Conservation (phyloP, 2,113 vertebrate genomes). For the Eptatretus burgeri region DNA sequence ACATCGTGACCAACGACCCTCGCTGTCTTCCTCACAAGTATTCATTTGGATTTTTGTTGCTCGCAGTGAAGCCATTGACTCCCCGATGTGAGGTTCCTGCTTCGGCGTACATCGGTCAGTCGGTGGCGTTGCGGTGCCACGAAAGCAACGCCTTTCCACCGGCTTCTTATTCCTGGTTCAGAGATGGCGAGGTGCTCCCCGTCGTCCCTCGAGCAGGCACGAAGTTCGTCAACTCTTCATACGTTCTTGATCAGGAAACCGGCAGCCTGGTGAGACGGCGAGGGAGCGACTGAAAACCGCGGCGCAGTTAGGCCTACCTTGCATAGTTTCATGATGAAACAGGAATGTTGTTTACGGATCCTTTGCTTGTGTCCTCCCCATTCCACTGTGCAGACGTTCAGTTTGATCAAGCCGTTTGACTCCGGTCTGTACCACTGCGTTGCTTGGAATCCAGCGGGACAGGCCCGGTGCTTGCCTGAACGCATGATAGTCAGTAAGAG, state of each 20-base stretch:
- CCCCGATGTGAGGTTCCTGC: neutral
- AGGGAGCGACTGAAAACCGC: too few species aligned
- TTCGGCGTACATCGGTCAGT: neutral
- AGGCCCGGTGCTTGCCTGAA: neutral
- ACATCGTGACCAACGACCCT: too few species aligned
- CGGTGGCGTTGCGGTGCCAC: neutral
- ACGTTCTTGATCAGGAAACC: neutral
- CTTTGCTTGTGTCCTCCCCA: too few species aligned
- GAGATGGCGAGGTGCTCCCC: neutral
- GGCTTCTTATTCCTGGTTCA: neutral
- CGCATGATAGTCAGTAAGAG: neutral
- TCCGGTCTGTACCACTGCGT: too few species aligned
- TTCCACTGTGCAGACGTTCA: neutral
- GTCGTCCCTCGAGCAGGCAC: neutral
- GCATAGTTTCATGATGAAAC: too few species aligned
- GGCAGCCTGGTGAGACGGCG: neutral
- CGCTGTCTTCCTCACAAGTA: too few species aligned
- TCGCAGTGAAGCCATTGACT: neutral
- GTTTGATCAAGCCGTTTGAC: neutral
- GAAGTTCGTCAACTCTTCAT: neutral
- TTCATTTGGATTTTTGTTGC: too few species aligned
- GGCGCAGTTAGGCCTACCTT: too few species aligned
- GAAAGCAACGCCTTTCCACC: neutral
- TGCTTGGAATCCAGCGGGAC: neutral
- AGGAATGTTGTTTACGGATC: too few species aligned